Percentiles rank a stretch among this genome's conserved stretches.
Evolutionary conservation across 2,797 vertebrate species (phyloP).

Genomic region (Dromococcyx pavoninus): DNA sequence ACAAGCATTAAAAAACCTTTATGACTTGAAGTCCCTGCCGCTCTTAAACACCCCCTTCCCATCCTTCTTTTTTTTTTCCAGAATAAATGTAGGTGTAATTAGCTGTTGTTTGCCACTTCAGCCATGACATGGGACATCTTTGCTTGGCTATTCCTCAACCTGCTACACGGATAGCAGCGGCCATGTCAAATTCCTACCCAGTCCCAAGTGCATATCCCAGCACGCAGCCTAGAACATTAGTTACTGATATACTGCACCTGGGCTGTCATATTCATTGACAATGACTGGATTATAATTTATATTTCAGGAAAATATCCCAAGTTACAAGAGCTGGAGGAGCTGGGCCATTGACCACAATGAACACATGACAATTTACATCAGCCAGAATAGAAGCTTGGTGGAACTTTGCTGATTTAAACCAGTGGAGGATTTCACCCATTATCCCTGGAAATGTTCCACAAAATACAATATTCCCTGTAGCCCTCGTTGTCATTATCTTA

Average conservation of each 20-base stretch:
- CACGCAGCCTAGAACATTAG: neutral
- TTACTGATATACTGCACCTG: neutral
- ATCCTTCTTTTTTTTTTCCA: neutral
- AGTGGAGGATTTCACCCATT: neutral
- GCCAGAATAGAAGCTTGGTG: neutral
- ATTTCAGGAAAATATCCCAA: neutral
- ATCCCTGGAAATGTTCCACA: neutral
- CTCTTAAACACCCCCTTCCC: fast-evolving
- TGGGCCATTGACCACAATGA: neutral
- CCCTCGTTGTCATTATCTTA: neutral
- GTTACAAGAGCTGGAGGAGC: neutral
- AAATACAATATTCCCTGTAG: neutral
- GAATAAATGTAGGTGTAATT: neutral
- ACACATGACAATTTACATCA: neutral
- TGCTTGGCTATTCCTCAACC: neutral
- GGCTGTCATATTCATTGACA: neutral
- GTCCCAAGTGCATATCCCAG: neutral
- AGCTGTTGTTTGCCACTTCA: neutral
- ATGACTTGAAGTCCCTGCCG: neutral
- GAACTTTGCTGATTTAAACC: neutral
- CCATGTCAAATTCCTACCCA: neutral
- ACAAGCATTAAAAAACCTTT: neutral
- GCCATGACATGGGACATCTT: neutral
- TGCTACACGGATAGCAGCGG: neutral
- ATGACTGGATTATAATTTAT: neutral